phyloP scores from a whole-genome alignment of 2,888 invertebrate species.

The Ennomos quercinarius region DNA sequence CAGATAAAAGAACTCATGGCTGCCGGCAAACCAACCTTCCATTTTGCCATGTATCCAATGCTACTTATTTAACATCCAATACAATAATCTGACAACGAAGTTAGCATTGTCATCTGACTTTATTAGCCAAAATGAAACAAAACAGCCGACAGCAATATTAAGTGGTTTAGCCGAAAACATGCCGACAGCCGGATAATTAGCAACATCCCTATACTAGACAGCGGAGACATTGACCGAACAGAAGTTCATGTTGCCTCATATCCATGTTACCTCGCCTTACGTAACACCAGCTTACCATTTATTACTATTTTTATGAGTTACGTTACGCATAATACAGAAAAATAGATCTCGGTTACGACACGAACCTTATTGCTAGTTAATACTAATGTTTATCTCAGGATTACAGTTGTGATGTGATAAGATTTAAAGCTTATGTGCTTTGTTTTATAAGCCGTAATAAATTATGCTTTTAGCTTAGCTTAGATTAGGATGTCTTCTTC shows the following conservation, averaged over 20 bases:
- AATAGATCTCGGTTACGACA: conserved; percentile 50
- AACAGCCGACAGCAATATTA: neutral
- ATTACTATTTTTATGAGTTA: conserved; percentile 54
- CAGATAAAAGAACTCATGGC: too few relatives aligned
- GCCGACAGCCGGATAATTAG: neutral
- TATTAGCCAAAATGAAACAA: too few relatives aligned
- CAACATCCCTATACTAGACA: conserved; percentile 11
- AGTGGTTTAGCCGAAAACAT: neutral
- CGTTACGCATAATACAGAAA: conserved; percentile 59
- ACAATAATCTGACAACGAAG: too few relatives aligned
- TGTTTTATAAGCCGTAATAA: conserved; percentile 18
- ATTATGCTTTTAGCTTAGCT: conserved; percentile 7
- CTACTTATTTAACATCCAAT: too few relatives aligned
- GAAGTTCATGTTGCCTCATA: conserved; percentile 68
- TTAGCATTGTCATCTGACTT: too few relatives aligned
- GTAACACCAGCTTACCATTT: conserved; percentile 49
- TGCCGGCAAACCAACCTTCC: too few relatives aligned
- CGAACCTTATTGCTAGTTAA: conserved; percentile 19
- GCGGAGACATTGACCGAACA: conserved; percentile 72
- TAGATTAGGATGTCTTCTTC: conserved; percentile 1
- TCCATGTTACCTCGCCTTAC: conserved; percentile 38
- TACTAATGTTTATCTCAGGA: conserved; percentile 27
- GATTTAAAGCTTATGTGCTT: conserved; percentile 12
- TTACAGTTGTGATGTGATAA: conserved; percentile 16
- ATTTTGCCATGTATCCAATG: too few relatives aligned